These are phyloP conservation scores for Anoura caudifer DNA, from an alignment of 2,113 vertebrate species.

Conservation along the genomic window DNA sequence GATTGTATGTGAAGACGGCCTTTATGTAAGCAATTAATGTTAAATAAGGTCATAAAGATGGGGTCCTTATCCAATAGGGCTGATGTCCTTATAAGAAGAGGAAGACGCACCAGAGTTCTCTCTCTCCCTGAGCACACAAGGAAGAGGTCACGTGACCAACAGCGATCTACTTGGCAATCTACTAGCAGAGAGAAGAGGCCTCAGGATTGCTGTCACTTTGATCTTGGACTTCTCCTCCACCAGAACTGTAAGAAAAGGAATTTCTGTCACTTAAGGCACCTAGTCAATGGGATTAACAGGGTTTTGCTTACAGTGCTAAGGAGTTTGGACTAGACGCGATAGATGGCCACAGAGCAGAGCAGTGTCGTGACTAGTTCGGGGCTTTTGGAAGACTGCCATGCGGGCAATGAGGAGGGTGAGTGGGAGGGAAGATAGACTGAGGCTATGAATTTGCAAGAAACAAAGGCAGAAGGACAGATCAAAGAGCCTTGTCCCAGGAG, in stretches of 20 bases:
- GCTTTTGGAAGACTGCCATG: background rate
- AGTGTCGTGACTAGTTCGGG: background rate
- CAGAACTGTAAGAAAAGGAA: background rate
- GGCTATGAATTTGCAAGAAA: background rate
- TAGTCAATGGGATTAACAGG: background rate
- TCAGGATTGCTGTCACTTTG: background rate
- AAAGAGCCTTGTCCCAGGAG: background rate
- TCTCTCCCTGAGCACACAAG: background rate
- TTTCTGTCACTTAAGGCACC: background rate
- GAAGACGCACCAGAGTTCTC: background rate
- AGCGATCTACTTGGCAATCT: too few species aligned
- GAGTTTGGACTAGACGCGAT: background rate
- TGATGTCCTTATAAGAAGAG: background rate
- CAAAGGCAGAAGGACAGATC: background rate
- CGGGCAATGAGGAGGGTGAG: background rate
- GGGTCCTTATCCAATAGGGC: background rate
- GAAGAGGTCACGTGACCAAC: background rate
- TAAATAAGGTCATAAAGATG: background rate
- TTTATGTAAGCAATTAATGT: background rate
- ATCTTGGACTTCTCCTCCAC: background rate
- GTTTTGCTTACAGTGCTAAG: background rate
- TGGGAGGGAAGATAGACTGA: background rate
- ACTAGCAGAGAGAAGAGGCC: background rate
- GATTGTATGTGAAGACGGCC: background rate
- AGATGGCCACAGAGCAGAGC: background rate